A percentile compares a stretch with the other conserved stretches of the same genome.
phyloP scores from a whole-genome alignment of 2,888 invertebrate genomes.

The Drosophila robusta region DNA sequence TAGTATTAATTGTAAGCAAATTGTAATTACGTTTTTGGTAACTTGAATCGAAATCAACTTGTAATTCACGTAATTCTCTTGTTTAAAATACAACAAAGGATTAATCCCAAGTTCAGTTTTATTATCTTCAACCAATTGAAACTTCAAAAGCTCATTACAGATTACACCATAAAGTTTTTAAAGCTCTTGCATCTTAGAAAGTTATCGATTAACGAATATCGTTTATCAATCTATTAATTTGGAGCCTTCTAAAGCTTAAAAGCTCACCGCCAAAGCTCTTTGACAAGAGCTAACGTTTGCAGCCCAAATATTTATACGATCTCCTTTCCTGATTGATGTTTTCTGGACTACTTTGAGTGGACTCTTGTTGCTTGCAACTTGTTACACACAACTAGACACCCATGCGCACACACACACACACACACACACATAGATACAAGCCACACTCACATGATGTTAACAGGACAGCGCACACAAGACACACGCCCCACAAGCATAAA shows the following conservation, averaged over 20 bases:
- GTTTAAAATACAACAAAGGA: not conserved
- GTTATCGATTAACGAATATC: no score
- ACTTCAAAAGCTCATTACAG: not conserved
- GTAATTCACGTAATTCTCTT: not conserved
- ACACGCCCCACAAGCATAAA: slow-evolving; percentile 65
- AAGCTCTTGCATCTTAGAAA: no score
- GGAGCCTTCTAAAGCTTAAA: not conserved
- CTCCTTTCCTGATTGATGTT: not conserved
- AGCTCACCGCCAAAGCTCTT: not conserved
- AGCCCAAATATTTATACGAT: not conserved
- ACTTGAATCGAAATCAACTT: no score
- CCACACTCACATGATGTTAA: slow-evolving; percentile 62
- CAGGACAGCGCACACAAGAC: slow-evolving; percentile 60
- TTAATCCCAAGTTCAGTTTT: not conserved
- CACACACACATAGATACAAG: slow-evolving; percentile 8
- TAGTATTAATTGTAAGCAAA: no score
- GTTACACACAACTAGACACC: slow-evolving; percentile 11
- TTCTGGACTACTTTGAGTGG: not conserved
- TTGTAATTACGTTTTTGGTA: no score
- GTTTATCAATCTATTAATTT: no score
- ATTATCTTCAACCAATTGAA: not conserved
- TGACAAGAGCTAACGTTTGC: not conserved
- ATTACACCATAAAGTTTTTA: no score
- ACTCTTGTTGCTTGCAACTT: slow-evolving; percentile 21
- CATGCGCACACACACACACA: slow-evolving; percentile 6